A percentile compares a stretch with the other conserved stretches of the same genome.
Evolutionary conservation across 64 coral and sea anemone species (phyloP).

Genomic region (Montipora foliosa): DNA sequence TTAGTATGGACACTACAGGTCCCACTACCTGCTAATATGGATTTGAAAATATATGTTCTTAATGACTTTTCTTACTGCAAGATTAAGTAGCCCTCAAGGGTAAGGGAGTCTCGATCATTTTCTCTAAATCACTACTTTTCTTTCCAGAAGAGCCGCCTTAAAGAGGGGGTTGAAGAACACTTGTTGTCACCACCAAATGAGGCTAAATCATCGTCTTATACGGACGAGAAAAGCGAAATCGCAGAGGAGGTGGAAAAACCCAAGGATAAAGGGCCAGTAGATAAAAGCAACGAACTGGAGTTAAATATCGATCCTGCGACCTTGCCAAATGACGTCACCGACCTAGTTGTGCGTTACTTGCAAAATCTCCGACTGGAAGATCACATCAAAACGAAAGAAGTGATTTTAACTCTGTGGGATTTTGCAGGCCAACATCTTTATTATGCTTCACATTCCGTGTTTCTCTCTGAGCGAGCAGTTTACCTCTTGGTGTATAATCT

Average conservation of each 20-base stretch:
- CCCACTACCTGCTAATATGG: too few species aligned
- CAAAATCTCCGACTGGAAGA: slow-evolving; percentile 19
- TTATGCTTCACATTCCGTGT: slow-evolving; percentile 54
- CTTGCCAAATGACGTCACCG: slow-evolving; percentile 23
- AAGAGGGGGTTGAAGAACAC: background rate
- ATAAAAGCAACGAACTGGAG: background rate
- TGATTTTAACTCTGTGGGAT: slow-evolving; percentile 43
- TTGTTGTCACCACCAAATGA: background rate
- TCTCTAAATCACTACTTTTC: background rate
- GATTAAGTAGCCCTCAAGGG: too few species aligned
- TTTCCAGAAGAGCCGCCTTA: background rate
- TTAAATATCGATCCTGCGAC: slow-evolving; percentile 11
- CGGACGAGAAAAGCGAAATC: background rate
- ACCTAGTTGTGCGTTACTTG: slow-evolving; percentile 23
- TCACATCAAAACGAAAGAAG: slow-evolving; percentile 13
- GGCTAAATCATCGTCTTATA: background rate
- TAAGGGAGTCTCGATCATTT: too few species aligned
- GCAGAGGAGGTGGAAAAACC: background rate
- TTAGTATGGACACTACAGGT: too few species aligned
- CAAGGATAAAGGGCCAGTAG: background rate
- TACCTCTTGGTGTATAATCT: slow-evolving; percentile 56
- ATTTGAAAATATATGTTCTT: too few species aligned
- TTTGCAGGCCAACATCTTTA: slow-evolving; percentile 63
- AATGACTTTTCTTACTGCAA: too few species aligned
- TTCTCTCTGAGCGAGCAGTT: slow-evolving; percentile 32